phyloP scores from a whole-genome alignment of 30 jellyfish, hydroid and myxozoan genomes.

The Chrysaora quinquecirrha region DNA sequence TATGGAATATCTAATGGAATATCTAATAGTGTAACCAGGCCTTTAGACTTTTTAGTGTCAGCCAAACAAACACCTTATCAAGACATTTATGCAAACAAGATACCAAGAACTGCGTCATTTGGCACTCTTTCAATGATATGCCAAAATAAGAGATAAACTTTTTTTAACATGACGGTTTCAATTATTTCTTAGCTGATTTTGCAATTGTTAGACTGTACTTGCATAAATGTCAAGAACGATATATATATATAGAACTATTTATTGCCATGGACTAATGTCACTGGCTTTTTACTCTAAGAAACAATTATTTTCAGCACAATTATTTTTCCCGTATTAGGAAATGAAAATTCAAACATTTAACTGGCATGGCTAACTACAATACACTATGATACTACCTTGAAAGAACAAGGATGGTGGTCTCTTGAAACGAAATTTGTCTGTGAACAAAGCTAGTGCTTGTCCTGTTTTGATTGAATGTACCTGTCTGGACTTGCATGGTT shows the following conservation, averaged over 20 bases:
- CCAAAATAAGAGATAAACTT: neutral
- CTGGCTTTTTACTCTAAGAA: neutral
- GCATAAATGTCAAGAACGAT: neutral
- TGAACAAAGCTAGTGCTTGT: neutral
- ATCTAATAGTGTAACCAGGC: too few species aligned
- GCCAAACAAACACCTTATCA: neutral
- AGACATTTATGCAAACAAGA: neutral
- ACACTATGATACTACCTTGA: neutral
- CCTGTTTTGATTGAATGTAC: neutral
- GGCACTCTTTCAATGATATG: neutral
- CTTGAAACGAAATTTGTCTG: neutral
- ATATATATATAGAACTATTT: neutral
- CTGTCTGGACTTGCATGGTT: neutral
- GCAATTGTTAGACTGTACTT: neutral
- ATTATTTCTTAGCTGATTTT: neutral
- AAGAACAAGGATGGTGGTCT: neutral
- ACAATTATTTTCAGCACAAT: neutral
- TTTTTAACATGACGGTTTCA: neutral
- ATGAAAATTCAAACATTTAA: neutral
- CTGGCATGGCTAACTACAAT: slow-evolving; percentile 1
- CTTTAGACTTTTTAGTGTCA: neutral
- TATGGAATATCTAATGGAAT: too few species aligned
- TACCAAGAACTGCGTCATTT: neutral
- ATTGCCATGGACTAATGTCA: neutral
- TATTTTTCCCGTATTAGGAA: neutral